Conservation (phyloP, 2,888 invertebrate species). For the Dendrolimus houi region DNA sequence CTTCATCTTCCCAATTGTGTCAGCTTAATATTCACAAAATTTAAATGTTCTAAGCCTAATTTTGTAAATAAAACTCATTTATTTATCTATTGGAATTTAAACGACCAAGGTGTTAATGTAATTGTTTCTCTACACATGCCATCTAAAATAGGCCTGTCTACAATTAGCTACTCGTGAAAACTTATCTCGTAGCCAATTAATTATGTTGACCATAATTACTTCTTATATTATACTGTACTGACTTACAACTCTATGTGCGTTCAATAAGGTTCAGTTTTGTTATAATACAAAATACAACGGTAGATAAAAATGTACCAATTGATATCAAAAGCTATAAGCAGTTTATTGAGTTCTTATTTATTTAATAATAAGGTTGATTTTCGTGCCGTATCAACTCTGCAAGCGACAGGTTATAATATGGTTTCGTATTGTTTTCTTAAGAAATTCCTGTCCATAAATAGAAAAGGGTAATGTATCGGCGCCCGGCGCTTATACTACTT, state of each 20-base stretch:
- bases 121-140: background rate
- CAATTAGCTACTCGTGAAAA: conserved; percentile 24
- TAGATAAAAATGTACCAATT: conserved; percentile 8
- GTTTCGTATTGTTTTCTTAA: conserved; percentile 56
- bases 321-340: background rate
- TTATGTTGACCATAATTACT: conserved; percentile 24
- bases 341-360: conserved; percentile 5
- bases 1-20: no score
- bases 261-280: conserved; percentile 15
- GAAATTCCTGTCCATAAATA: conserved; percentile 68
- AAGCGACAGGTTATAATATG: conserved; percentile 12
- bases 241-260: no score
- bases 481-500: conserved; percentile 27
- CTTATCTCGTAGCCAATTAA: conserved; percentile 41
- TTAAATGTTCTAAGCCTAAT: no score
- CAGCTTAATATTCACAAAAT: no score
- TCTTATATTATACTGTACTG: background rate
- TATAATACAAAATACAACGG: conserved; percentile 5
- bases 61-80: no score
- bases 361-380: conserved; percentile 6
- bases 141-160: background rate
- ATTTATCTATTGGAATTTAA: no score
- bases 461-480: conserved; percentile 44
- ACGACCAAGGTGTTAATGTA: no score
- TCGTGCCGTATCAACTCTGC: conserved; percentile 3